Base-by-base conservation (phyloP, 2,113 vertebrate genomes). In the Cebus imitator region DNA sequence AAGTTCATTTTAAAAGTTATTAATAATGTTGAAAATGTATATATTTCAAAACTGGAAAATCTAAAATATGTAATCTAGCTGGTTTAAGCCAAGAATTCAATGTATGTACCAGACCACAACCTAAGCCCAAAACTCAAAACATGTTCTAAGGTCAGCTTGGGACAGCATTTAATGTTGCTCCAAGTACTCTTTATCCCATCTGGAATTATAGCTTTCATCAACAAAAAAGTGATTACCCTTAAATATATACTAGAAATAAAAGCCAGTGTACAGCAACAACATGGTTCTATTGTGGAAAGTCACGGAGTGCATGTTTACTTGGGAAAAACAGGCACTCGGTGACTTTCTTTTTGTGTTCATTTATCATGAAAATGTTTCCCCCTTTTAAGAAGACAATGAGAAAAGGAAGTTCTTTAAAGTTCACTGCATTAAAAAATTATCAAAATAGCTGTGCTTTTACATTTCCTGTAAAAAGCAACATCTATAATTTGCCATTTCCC, bases 331-430 rank as follows among this genome's bases (percentile, higher is more conserved):
- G 52, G 52, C 52, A 17, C 52, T 52, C 52, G 16, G 52, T 52
- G 52, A 17, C 52, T 52, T 52, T 52, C 35, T 81, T 95, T 90
- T 90, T 76, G 50, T 95, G 64, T 70, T 97, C 64, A 8, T 89
- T 89, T 90, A 76, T 92, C 80, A 91, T 68, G 57, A 76, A 30
- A 96, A 92, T 4, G 4, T 92, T 96, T 97, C 70, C 81, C 35
- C 73, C 68, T 97, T 94, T 72, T 81, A 87, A 25, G 45, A 96
- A 83, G 52, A 96, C 80, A 96, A 92, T 61, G 57, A 95, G 50
- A 97, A 97, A 66, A 95, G 89, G 88, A 98, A 96, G 94, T 94
- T 88, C 80, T 94, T 82, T 94, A 86, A 93, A 92, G 55, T 95
- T 87, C 64, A 43, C 12, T 61, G 18, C 55, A 94, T 85, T 92